Evolutionary conservation across 2,113 vertebrate genomes (phyloP), one percentile per base, ranked within the genome.

Genomic region (Galeopterus variegatus): DNA sequence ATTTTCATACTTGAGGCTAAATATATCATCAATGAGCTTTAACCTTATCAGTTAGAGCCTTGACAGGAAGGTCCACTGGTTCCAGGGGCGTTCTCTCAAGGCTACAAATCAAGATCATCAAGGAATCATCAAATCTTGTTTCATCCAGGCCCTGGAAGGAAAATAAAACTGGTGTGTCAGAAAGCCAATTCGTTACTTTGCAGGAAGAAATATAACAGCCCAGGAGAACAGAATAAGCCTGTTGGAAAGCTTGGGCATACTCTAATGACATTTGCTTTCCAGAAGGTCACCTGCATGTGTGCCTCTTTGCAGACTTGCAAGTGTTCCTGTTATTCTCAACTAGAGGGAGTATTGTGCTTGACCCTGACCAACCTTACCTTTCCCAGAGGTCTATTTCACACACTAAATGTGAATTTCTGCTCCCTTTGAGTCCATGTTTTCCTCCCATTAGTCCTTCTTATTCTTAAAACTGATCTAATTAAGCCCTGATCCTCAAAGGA

Each of bases 1-100:
- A 88, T 96, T 96, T 96, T 93, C 67, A 54, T 83, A 94, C 41
- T 28, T 33, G 64, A 94, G 54, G 95, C 84, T 90, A 90, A 94
- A 84, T 69, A 65, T 84, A 75, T 85, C 60, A 81, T 87, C 94
- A 62, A 52, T 77, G 88, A 95, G 94, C 26, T 95, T 90, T 97
- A 96, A 92, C 90, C 94, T 95, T 90, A 90, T 96, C 93, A 85
- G n/a, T 86, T 36, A 50, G 21, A 94, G 41, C 5, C 83, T 60
- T 62, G 64, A 95, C 69, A 96, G 90, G 75, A 87, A 24, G 64
- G 52, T 52, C 62, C 60, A 52, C 9, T 0, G 0, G 67, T 31
- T 79, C 73, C 76, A 41, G 65, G 4, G 26, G 50, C 19, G 67
- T 50, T 54, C 79, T 72, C 28, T 82, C 48, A 76, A 0, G 28